Evolutionary conservation across 2,797 vertebrate species (phyloP), one percentile per base, ranked within the genome.

Genomic region (Cephalopachus bancanus): DNA sequence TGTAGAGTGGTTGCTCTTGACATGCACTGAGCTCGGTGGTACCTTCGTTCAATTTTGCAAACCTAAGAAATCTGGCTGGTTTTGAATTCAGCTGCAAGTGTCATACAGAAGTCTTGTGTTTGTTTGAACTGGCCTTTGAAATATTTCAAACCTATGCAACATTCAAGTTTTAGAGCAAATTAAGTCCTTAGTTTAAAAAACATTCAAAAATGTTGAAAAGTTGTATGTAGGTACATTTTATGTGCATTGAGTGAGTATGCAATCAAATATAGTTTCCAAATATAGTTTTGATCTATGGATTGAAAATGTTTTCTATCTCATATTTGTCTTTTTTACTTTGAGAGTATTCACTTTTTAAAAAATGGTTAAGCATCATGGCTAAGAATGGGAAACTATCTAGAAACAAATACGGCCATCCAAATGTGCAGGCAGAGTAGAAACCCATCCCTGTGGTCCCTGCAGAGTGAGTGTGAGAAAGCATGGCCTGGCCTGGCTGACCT

Each of bases 51-150:
- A 92, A 2, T 55, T 97, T 81, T 75, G 30, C 57, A 96, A 97
- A 93, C 62, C 84, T 53, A 75, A 94, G 85, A 95, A 75, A 64
- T 93, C 78, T 81, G 19, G 22, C 24, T 86, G 90, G 91, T 84
- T 93, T 95, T 11, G 5, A 96, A 74, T 92, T 88, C 85, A 91
- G 59, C 37, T 88, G 20, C 81, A 92, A 85, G n/a, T 69, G 55
- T n/a, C 64, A n/a, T 57, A 83, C 79, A 79, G 26, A 95, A 89
- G 51, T 83, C 65, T 93, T 92, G 28, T 64, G 37, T 83, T 92
- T 94, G 14, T 88, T 95, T 65, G 55, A 96, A 71, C 15, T 69
- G 16, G 84, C 30, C 19, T 74, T 67, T 78, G 75, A 95, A 89
- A 75, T 92, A 64, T 71, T 93, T 95, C 90, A 9, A 85, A 97